Percentiles rank a stretch among this genome's conserved stretches.
These are phyloP conservation scores for Danio tinwini DNA, from an alignment of 2,797 vertebrate genomes.

Conservation along the genomic window DNA sequence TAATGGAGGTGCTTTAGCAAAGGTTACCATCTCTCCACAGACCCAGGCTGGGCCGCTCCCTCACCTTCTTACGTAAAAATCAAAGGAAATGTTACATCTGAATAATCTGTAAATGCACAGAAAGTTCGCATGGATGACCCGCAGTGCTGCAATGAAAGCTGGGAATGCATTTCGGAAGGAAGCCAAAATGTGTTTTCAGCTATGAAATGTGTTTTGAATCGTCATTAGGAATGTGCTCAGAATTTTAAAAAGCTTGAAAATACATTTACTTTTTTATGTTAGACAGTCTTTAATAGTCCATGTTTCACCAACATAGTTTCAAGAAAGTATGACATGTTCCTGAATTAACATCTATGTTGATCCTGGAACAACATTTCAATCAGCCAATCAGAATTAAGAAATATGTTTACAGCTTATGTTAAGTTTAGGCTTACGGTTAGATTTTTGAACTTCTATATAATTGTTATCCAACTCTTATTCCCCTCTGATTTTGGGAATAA, in stretches of 20 bases:
- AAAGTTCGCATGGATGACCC: conserved; percentile 51
- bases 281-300: no score
- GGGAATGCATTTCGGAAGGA: neutral
- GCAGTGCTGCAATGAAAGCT: conserved; percentile 22
- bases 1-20: conserved; percentile 62
- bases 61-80: conserved; percentile 49
- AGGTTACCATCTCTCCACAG: conserved; percentile 62
- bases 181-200: conserved; percentile 41
- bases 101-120: conserved; percentile 59
- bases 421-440: no score
- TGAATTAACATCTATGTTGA: no score
- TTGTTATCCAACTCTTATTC: no score
- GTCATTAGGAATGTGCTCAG: conserved; percentile 13
- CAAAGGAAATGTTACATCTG: conserved; percentile 60
- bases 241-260: conserved; percentile 20
- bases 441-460: no score
- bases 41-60: conserved; percentile 42
- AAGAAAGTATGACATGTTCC: no score
- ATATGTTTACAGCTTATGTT: no score
- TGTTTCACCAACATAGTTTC: no score
- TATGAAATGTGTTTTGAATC: conserved; percentile 41
- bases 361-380: no score
- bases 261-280: no score
- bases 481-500: no score
- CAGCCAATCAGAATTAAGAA: no score